Conservation (phyloP, 2,888 invertebrate species). For the Macaria notata region DNA sequence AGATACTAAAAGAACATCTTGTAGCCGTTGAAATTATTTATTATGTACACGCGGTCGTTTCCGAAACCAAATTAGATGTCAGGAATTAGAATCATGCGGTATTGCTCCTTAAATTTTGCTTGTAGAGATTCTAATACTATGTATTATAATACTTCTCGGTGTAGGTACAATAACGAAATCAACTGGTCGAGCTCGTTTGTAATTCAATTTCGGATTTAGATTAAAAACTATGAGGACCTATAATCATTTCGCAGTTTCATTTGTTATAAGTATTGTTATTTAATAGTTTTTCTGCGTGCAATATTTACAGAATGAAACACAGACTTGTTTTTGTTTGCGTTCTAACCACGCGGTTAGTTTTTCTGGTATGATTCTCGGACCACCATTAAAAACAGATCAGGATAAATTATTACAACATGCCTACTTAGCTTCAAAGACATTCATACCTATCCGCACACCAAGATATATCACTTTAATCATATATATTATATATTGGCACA, state of each 20-base stretch:
- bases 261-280: not conserved
- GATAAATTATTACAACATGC: not conserved
- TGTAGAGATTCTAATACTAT: no score
- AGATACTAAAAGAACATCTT: conserved; percentile 28
- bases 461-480: no score
- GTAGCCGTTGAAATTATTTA: conserved; percentile 1
- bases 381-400: conserved; percentile 1
- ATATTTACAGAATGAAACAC: no score
- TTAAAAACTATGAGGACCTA: not conserved
- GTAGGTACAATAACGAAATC: not conserved
- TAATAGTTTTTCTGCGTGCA: not conserved
- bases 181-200: not conserved
- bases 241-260: not conserved
- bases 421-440: not conserved
- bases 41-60: not conserved
- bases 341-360: not conserved
- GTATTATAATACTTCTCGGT: no score
- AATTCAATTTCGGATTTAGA: no score
- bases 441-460: no score
- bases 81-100: no score
- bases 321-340: not conserved
- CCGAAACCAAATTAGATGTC: not conserved
- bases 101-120: no score
- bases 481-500: no score
- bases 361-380: not conserved